Percentiles rank a stretch among this genome's conserved stretches.
Conservation (phyloP, 2,797 vertebrate species). For the Gambusia yucatana region DNA sequence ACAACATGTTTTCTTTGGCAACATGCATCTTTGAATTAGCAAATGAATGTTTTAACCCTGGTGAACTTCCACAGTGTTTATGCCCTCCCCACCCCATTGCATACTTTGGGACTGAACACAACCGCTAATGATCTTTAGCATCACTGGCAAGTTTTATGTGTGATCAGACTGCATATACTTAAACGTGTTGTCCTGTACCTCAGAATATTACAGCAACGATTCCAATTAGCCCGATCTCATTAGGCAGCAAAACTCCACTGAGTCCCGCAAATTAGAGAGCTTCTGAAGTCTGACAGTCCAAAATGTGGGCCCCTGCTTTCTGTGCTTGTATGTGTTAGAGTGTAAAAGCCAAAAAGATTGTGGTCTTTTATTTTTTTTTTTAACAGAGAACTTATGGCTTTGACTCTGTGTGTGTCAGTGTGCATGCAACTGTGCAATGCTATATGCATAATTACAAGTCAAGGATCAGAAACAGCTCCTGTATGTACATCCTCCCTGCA, state of each 20-base stretch:
- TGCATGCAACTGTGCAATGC: slow-evolving; percentile 55
- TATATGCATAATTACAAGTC: slow-evolving; percentile 79
- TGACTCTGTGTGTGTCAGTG: slow-evolving; percentile 13
- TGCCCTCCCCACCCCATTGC: slow-evolving; percentile 66
- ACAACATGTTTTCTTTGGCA: slow-evolving; percentile 79
- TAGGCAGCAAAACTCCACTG: slow-evolving; percentile 79
- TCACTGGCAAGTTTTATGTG: slow-evolving; percentile 79
- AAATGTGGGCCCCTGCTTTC: slow-evolving; percentile 56
- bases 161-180: slow-evolving; percentile 80
- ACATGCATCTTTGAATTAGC: slow-evolving; percentile 81
- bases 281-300: slow-evolving; percentile 76
- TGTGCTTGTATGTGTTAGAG: slow-evolving; percentile 14
- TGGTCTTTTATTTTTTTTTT: slow-evolving; percentile 53
- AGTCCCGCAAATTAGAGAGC: slow-evolving; percentile 78
- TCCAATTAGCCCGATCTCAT: slow-evolving; percentile 87
- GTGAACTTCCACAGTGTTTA: slow-evolving; percentile 71
- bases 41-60: slow-evolving; percentile 81
- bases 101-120: slow-evolving; percentile 73
- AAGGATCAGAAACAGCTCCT: slow-evolving; percentile 67
- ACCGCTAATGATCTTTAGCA: slow-evolving; percentile 83
- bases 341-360: slow-evolving; percentile 54
- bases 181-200: slow-evolving; percentile 78
- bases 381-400: slow-evolving; percentile 54
- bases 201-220: slow-evolving; percentile 84
- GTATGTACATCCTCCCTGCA: slow-evolving; percentile 50